phyloP scores from a whole-genome alignment of 2,797 vertebrate genomes.

The Eospalax fontanierii region DNA sequence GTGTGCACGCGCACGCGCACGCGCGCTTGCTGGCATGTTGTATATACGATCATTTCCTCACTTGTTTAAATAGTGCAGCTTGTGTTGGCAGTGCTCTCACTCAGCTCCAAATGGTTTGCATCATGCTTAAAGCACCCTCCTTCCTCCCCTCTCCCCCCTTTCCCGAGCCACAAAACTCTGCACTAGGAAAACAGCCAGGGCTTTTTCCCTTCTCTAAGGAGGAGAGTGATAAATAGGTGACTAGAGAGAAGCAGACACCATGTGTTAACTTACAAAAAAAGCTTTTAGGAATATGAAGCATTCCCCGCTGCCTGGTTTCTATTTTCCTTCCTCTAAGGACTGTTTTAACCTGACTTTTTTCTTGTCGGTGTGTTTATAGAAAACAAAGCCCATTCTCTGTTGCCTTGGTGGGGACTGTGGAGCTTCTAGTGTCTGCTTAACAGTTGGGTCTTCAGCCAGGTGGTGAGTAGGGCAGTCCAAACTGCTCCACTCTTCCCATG shows the following conservation, averaged over 20 bases:
- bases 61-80: conserved; percentile 99
- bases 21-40: conserved; percentile 97
- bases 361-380: conserved; percentile 90
- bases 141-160: conserved; percentile 73
- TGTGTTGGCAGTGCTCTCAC: conserved; percentile 97
- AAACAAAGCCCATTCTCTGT: conserved; percentile 89
- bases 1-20: conserved; percentile 57
- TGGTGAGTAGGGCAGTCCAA: conserved; percentile 42
- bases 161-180: conserved; percentile 90
- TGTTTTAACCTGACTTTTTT: conserved; percentile 89
- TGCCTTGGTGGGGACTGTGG: conserved; percentile 81
- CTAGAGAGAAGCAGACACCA: conserved; percentile 93
- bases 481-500: not conserved
- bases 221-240: conserved; percentile 93
- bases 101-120: conserved; percentile 99
- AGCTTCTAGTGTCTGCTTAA: conserved; percentile 82
- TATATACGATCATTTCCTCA: conserved; percentile 99
- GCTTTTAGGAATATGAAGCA: conserved; percentile 91
- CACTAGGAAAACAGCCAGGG: conserved; percentile 92
- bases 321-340: conserved; percentile 90
- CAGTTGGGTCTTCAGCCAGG: conserved; percentile 73
- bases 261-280: conserved; percentile 91
- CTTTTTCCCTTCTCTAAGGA: conserved; percentile 90
- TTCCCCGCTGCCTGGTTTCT: conserved; percentile 90
- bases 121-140: conserved; percentile 97